Percentiles rank a stretch among this genome's conserved stretches.
Evolutionary conservation across 1,140 invertebrate species (phyloP).

Genomic region (Steinernema feltiae): DNA sequence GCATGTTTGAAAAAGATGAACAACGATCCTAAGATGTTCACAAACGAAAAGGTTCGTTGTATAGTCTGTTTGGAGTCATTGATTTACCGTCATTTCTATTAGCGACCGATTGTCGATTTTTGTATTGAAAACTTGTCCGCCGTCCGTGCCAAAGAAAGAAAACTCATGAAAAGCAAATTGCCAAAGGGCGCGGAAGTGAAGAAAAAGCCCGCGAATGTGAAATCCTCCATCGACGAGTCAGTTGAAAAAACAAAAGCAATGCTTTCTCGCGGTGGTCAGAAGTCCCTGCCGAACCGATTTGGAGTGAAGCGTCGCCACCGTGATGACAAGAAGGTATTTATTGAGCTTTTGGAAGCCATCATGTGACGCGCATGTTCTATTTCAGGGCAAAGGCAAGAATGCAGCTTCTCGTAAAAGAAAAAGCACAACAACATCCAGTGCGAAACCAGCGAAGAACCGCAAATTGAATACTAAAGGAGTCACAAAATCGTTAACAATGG

Average conservation of each 20-base stretch:
- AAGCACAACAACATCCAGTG: neutral
- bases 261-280: neutral
- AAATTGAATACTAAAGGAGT: constrained; percentile 1
- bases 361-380: neutral
- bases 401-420: neutral
- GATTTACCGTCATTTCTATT: neutral
- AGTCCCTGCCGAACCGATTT: neutral
- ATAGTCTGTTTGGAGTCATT: neutral
- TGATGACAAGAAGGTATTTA: neutral
- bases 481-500: neutral
- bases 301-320: neutral
- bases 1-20: neutral
- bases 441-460: neutral
- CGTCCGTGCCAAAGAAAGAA: neutral
- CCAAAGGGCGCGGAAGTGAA: neutral
- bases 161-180: neutral
- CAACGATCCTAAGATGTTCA: neutral
- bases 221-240: neutral
- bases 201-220: neutral
- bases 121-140: neutral
- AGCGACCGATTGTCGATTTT: neutral
- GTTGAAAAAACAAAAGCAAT: neutral
- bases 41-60: neutral
- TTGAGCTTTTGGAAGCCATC: neutral
- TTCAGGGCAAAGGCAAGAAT: neutral